phyloP scores from a whole-genome alignment of 1,140 invertebrate genomes.

The Pararge aegeria region DNA sequence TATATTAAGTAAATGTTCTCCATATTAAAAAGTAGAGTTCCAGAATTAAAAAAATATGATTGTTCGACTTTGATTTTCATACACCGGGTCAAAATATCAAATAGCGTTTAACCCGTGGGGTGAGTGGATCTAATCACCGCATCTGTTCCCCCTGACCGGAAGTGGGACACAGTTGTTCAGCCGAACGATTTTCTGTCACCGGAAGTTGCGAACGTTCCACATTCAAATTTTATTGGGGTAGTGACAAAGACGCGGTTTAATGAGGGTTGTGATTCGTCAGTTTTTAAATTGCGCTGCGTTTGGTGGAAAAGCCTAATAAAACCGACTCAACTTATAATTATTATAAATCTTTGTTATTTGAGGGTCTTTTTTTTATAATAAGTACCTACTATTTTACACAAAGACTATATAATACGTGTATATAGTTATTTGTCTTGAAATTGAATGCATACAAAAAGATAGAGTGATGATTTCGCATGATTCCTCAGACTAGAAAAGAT shows the following conservation, averaged over 20 bases:
- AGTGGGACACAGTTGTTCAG: conserved; percentile 71
- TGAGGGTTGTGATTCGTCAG: conserved; percentile 53
- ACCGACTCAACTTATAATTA: background rate
- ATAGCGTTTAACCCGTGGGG: conserved; percentile 59
- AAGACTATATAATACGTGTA: background rate
- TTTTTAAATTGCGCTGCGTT: conserved; percentile 11
- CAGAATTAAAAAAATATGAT: background rate
- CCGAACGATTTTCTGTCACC: conserved; percentile 75
- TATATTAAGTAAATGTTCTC: too few relatives aligned
- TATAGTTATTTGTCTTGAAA: too few relatives aligned
- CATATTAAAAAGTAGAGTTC: too few relatives aligned
- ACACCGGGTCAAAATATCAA: conserved; percentile 55
- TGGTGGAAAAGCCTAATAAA: conserved; percentile 8
- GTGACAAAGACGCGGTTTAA: conserved; percentile 49
- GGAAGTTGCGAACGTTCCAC: conserved; percentile 73
- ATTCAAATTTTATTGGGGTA: conserved; percentile 76
- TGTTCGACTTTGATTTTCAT: background rate
- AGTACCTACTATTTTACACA: too few relatives aligned
- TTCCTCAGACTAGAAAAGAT: too few relatives aligned
- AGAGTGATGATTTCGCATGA: too few relatives aligned
- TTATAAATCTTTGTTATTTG: background rate
- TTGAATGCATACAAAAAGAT: too few relatives aligned
- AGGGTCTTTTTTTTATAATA: too few relatives aligned
- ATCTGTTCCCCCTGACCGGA: conserved; percentile 76
- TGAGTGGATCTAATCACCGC: conserved; percentile 72